phyloP scores from a whole-genome alignment of 92 coral and sea anemone genomes.

The Blastomussa wellsi region DNA sequence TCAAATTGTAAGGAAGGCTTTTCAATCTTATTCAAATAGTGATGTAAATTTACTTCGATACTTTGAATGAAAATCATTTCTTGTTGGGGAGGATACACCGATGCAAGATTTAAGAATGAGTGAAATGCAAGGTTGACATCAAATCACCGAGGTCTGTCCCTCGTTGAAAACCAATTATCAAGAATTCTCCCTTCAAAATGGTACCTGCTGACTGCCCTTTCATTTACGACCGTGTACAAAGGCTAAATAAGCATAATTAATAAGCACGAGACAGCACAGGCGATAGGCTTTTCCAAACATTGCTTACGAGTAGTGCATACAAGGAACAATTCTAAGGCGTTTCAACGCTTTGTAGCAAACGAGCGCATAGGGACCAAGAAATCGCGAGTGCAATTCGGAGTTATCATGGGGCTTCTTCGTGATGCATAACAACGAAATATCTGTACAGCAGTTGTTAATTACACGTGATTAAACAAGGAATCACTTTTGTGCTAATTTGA shows the following conservation, averaged over 20 bases:
- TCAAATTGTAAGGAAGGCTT: constrained; percentile 25
- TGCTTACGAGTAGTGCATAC: constrained; percentile 7
- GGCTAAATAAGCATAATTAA: constrained; percentile 56
- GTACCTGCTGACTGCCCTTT: constrained; percentile 36
- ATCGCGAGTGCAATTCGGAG: too few relatives aligned
- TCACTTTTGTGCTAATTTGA: constrained; percentile 29
- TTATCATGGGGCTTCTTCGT: background rate
- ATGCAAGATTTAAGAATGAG: constrained; percentile 25
- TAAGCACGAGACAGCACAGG: constrained; percentile 35
- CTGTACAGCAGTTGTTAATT: constrained; percentile 31
- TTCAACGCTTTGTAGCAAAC: background rate
- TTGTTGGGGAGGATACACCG: constrained; percentile 4
- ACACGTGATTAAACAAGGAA: constrained; percentile 46
- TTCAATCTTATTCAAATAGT: constrained; percentile 19
- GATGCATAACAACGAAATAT: background rate
- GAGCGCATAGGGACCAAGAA: background rate
- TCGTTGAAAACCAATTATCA: constrained; percentile 49
- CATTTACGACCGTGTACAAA: constrained; percentile 42
- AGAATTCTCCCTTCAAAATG: constrained; percentile 30
- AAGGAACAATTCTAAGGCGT: background rate
- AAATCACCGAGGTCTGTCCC: constrained; percentile 30
- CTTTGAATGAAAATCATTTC: constrained; percentile 16
- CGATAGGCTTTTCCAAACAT: constrained; percentile 22
- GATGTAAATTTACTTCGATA: constrained; percentile 16
- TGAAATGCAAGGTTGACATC: constrained; percentile 11